Evolutionary conservation across 2,888 invertebrate genomes (phyloP), one percentile per base, ranked within the genome.

Genomic region (Muscina levida): DNA sequence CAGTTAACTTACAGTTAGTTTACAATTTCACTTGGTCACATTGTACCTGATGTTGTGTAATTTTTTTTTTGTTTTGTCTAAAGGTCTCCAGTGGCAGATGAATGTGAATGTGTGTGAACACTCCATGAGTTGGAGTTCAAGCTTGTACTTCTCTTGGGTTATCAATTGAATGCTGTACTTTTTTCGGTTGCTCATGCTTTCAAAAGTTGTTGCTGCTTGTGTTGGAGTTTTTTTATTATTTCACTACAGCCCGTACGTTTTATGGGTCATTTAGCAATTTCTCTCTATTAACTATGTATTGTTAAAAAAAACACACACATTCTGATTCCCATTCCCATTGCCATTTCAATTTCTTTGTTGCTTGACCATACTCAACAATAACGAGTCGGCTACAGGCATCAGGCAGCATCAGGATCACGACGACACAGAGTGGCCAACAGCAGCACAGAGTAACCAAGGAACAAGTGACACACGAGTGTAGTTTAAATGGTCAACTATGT

Each of bases 261-360:
- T 84, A 82, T 81, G 84, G 84, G 84, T 84, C 84, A 84, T 84
- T 84, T 84, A 82, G 84, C 84, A 84, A 84, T 84, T 84, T 83
- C 77, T 80, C 77, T 84, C 79, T 83, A 82, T 81, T 81, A 81
- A 81, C 74, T 72, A 39, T 26, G 15, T 57, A 74, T 72, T 73
- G 66, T 42, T 59, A 51, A 51, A 72, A 72, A 67, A 53, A n/a
- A n/a, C n/a, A n/a, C n/a, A n/a, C n/a, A n/a, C n/a, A n/a, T n/a
- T n/a, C n/a, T n/a, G n/a, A n/a, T n/a, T n/a, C n/a, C n/a, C n/a
- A n/a, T n/a, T 62, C 1, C 62, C 39, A 59, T 59, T 46, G 42
- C 26, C 44, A 2, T 8, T 44, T n/a, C 2, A 4, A n/a, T 8
- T 57, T 57, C 37, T 57, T 62, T 62, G 19, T 62, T 42, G 42